Evolutionary conservation across 2,113 vertebrate genomes (phyloP).

Genomic region (Synodontis membranacea): DNA sequence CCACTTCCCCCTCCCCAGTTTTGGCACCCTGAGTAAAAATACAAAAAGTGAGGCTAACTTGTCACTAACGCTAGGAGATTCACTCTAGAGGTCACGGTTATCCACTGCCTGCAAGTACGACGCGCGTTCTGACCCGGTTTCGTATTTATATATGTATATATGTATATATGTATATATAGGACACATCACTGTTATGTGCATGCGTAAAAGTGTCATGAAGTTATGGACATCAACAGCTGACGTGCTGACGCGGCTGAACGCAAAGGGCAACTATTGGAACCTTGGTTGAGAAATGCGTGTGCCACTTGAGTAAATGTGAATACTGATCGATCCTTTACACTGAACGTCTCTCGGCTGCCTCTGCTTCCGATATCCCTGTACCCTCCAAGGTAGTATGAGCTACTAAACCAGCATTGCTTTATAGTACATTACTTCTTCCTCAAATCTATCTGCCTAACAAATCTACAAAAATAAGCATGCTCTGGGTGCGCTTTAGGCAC

Average conservation of each 20-base stretch:
- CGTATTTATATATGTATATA: slow-evolving; percentile 34
- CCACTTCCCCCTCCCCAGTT: slow-evolving; percentile 71
- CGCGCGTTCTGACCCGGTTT: slow-evolving; percentile 60
- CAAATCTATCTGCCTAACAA: slow-evolving; percentile 75
- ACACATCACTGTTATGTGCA: slow-evolving; percentile 51
- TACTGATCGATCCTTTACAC: slow-evolving; percentile 52
- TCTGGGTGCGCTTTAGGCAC: slow-evolving; percentile 74
- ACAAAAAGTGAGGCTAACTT: slow-evolving; percentile 72
- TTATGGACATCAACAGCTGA: slow-evolving; percentile 34
- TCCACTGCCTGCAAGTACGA: slow-evolving; percentile 62
- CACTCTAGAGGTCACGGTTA: slow-evolving; percentile 45
- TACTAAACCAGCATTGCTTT: slow-evolving; percentile 66
- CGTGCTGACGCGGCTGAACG: slow-evolving; percentile 51
- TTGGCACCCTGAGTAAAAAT: slow-evolving; percentile 81
- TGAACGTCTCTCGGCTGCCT: slow-evolving; percentile 53
- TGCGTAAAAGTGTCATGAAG: slow-evolving; percentile 56
- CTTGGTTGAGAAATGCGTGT: slow-evolving; percentile 53
- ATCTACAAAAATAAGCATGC: slow-evolving; percentile 83
- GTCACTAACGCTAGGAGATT: slow-evolving; percentile 62
- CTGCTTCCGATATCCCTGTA: slow-evolving; percentile 56
- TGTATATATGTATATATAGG: slow-evolving; percentile 34
- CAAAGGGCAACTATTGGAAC: slow-evolving; percentile 31
- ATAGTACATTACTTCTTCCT: slow-evolving; percentile 74
- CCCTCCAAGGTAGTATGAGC: slow-evolving; percentile 67
- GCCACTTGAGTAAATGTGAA: slow-evolving; percentile 63